phyloP scores from a whole-genome alignment of 2,113 vertebrate species.

The Cavia aperea region DNA sequence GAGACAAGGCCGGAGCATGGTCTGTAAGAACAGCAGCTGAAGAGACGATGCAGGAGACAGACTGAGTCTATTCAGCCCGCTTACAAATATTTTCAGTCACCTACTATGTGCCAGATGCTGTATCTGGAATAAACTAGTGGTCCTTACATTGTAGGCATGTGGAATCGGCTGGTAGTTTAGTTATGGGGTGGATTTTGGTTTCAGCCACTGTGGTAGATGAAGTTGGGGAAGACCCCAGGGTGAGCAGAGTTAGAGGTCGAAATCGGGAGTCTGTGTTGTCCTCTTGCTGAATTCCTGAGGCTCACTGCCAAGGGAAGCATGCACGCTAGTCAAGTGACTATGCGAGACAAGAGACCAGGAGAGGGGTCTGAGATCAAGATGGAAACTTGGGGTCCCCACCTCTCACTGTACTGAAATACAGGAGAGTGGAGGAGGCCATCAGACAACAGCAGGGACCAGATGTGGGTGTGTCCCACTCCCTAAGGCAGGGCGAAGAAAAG shows the following conservation, averaged over 20 bases:
- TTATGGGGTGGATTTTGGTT: not conserved
- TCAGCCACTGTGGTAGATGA: not conserved
- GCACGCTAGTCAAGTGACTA: not conserved
- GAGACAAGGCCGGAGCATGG: not conserved
- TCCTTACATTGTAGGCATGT: not conserved
- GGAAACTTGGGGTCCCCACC: not conserved
- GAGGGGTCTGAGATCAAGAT: not conserved
- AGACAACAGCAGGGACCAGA: not conserved
- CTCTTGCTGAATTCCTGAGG: not conserved
- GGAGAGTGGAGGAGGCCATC: not conserved
- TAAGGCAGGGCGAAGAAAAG: not conserved
- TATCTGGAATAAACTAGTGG: not conserved
- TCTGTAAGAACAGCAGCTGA: accelerated
- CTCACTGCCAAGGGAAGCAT: not conserved
- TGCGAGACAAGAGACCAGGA: not conserved
- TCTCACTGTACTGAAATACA: not conserved
- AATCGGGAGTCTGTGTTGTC: not conserved
- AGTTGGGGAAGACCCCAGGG: not conserved
- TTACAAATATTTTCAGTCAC: not conserved
- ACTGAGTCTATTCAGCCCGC: not conserved
- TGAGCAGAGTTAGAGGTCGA: not conserved
- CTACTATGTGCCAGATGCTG: not conserved
- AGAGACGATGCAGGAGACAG: not conserved
- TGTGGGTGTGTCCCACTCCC: not conserved
- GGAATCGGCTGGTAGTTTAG: not conserved